Evolutionary conservation across 2,797 vertebrate species (phyloP), one percentile per base, ranked within the genome.

Genomic region (Lophius americanus): DNA sequence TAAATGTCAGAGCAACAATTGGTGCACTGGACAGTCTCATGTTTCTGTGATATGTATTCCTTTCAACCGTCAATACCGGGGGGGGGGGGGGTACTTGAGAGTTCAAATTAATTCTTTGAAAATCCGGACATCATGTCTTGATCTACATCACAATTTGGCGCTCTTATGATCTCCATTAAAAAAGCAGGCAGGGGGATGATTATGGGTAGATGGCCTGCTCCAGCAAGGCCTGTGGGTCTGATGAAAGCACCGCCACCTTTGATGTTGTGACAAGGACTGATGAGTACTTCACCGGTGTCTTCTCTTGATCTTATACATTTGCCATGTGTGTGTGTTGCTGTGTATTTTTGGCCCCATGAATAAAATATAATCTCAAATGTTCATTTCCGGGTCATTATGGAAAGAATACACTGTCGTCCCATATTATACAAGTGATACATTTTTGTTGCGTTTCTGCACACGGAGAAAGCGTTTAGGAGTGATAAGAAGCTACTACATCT

Each of bases 61-160:
- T 91, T 88, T 90, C 69, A 89, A 89, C 78, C 62, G 2, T 83
- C 79, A 85, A 82, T 77, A 81, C 55, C n/a, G n/a, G 47, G 37
- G 37, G 4, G 1, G 0, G 2, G n/a, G 38, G 51, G 37, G 11
- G 55, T 73, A 76, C 79, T 82, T 38, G 69, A 39, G 75, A 69
- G 73, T 64, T 82, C 60, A 86, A 87, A 90, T 88, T 65, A 85
- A 86, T 73, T 82, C 77, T 84, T 79, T 83, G 77, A 87, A 87
- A 89, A 75, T 41, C 60, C 67, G 68, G 72, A 23, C 55, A 46
- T 79, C 74, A 64, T 78, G 68, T 76, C 76, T 83, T 85, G 84
- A 89, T 91, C 79, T 90, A 73, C 85, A 87, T 92, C 76, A 76
- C 88, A 91, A 87, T 91, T 88, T 85, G 83, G 67, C 51, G 71